Percentiles rank a stretch among this genome's conserved stretches.
Evolutionary conservation across 2,113 vertebrate species (phyloP).

Genomic region (Andinoacara biseriatus): DNA sequence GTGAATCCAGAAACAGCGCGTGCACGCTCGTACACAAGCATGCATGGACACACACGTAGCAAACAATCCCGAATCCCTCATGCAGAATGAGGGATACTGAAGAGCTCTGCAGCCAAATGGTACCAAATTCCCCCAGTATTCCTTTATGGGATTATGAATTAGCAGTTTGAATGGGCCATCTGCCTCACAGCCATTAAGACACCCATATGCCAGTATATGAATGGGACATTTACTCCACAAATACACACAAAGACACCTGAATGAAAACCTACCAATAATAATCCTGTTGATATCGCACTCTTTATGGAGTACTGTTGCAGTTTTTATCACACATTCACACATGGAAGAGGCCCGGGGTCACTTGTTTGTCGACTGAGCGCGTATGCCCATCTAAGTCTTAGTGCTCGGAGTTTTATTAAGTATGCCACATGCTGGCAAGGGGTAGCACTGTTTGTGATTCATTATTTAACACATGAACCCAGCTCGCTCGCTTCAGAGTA

Average conservation of each 20-base stretch:
- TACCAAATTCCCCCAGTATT: conserved; percentile 72
- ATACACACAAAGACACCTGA: conserved; percentile 33
- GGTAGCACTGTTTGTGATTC: conserved; percentile 14
- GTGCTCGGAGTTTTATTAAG: conserved; percentile 30
- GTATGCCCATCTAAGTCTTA: conserved; percentile 12
- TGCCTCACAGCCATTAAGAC: conserved; percentile 74
- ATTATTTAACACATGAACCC: conserved; percentile 52
- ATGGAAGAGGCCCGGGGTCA: conserved; percentile 25
- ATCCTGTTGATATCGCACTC: conserved; percentile 38
- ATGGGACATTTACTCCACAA: conserved; percentile 56
- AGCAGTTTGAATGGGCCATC: conserved; percentile 78
- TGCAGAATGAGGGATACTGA: conserved; percentile 63
- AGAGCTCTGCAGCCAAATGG: conserved; percentile 73
- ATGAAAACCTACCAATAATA: conserved; percentile 33
- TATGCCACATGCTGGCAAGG: conserved; percentile 22
- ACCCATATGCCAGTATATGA: conserved; percentile 66
- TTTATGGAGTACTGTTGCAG: conserved; percentile 34
- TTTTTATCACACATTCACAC: conserved; percentile 51
- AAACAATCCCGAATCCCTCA: conserved; percentile 56
- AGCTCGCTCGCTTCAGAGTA: conserved; percentile 1
- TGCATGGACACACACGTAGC: conserved; percentile 1
- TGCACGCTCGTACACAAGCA: neutral
- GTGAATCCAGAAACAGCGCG: neutral
- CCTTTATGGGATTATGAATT: conserved; percentile 79
- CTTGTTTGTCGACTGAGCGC: conserved; percentile 27